Base-by-base conservation (phyloP, 1,140 invertebrate species). In the Monochamus saltuarius region DNA sequence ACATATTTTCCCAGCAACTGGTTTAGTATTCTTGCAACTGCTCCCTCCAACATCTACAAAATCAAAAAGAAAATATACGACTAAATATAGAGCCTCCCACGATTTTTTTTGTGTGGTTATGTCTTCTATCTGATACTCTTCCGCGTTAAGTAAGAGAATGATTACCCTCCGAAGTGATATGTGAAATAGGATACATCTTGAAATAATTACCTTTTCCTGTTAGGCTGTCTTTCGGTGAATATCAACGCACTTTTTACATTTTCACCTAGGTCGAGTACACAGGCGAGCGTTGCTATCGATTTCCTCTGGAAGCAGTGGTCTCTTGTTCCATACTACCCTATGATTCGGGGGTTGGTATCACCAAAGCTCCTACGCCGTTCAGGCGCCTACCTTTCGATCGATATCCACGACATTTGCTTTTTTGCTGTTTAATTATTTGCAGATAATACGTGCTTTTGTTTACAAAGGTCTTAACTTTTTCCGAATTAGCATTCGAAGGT, bases 1-100 rank as follows among this genome's bases (percentile, higher is more conserved):
- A 93, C 85, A 71, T 91, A 93, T 74, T 89, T 89, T 34, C 89
- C 90, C 47, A 92, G 79, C 59, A 89, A 85, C 62, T 87, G 85
- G 78, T 92, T 91, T 6, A 93, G 77, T 62, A 91, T 78, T 47
- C 87, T 85, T 37, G 89, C 89, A 40, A 91, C 87, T 7, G 89
- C 85, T 64, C 88, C 84, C 78, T 93, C 89, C 73, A 92, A 86
- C 87, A 89, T 89, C 62, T 60, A 82, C 62, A 68, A 55, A 49
- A 19, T 17, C 11, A 6, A n/a, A n/a, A n/a, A 2, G 22, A 3
- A 29, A 29, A 29, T 3, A 29, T 29, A 29, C 22, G 6, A 29
- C 2, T 29, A 29, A 29, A 29, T 29, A 6, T 3, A 3, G 22
- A 6, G 22, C 22, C 22, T 6, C 22, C 6, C 6, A 29, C 22